A percentile compares a stretch with the other conserved stretches of the same genome.
Evolutionary conservation across 2,797 vertebrate species (phyloP).

Genomic region (Tapirus indicus): DNA sequence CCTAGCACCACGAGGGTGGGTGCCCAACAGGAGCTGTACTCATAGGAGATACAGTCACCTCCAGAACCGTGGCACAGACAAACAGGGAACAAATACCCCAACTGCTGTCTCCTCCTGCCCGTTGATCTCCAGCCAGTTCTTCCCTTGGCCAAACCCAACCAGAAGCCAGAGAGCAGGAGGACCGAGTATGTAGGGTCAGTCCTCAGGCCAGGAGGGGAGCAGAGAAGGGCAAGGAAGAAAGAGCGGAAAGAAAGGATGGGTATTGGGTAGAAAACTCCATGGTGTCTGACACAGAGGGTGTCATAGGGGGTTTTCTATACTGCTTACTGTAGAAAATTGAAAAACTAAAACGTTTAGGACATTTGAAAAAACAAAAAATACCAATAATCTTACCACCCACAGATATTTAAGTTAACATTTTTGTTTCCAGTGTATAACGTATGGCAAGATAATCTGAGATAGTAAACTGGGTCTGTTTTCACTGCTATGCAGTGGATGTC

Average conservation of each 20-base stretch:
- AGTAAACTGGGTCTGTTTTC: not conserved
- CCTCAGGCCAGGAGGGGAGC: not conserved
- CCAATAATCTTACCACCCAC: not conserved
- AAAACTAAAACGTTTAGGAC: not conserved
- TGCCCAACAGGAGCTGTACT: not conserved
- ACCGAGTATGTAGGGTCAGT: not conserved
- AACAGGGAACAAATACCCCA: not conserved
- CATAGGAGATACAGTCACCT: not conserved
- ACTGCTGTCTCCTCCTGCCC: not conserved
- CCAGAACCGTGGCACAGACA: not conserved
- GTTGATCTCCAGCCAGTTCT: not conserved
- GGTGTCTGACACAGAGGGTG: not conserved
- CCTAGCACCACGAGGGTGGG: rapidly evolving
- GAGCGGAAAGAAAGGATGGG: not conserved
- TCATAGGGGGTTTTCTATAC: not conserved
- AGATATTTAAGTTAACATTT: not conserved
- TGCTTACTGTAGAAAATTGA: not conserved
- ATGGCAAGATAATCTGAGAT: not conserved
- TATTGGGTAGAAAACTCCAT: no score
- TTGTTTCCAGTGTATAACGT: not conserved
- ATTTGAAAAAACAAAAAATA: not conserved
- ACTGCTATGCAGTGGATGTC: not conserved
- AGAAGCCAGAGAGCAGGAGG: not conserved
- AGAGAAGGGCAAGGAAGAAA: not conserved
- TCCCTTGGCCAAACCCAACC: not conserved